Evolutionary conservation across 2,797 vertebrate genomes (phyloP), one percentile per base, ranked within the genome.

Genomic region (Liasis olivaceus): DNA sequence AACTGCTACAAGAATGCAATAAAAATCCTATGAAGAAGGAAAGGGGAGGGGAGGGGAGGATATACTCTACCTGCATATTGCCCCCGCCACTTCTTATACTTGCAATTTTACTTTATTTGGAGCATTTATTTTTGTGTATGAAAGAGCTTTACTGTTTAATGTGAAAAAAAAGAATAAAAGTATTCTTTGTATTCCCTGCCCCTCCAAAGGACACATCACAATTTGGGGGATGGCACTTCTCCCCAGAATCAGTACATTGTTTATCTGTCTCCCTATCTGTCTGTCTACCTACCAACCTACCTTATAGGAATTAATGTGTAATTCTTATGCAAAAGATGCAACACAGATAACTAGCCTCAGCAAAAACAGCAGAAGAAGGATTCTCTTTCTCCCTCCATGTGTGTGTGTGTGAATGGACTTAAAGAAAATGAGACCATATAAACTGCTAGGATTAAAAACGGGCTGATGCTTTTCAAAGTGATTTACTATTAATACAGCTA

Each of bases 401-500:
- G 4, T 66, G 66, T 4, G 5, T 56, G 60, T 11, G 13, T 26
- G 20, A 31, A 56, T 56, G 42, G 1, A 63, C 28, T 59, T 64
- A 91, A 84, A 93, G 36, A 87, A 94, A 60, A 87, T 89, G 84
- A 94, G 91, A 94, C 60, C 91, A 89, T 90, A 62, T 93, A 64
- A 95, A 96, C 87, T 93, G 77, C 81, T 87, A 87, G 59, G 47
- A 93, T 96, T 90, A 91, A 94, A 95, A 95, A 94, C 2, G 15
- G 89, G 66, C 89, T 93, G 54, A 22, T 87, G 89, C 66, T 66
- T 93, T 56, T 14, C 81, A 81, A 14, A 90, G n/a, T 26, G 81
- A 85, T 6, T 87, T 11, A 28, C 58, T 20, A 56, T 81, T 42
- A 28, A 60, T 4, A 22, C 6, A 42, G 20, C 9, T 89, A 51